Base-by-base conservation (phyloP, 2,797 vertebrate species). In the Numenius phaeopus region DNA sequence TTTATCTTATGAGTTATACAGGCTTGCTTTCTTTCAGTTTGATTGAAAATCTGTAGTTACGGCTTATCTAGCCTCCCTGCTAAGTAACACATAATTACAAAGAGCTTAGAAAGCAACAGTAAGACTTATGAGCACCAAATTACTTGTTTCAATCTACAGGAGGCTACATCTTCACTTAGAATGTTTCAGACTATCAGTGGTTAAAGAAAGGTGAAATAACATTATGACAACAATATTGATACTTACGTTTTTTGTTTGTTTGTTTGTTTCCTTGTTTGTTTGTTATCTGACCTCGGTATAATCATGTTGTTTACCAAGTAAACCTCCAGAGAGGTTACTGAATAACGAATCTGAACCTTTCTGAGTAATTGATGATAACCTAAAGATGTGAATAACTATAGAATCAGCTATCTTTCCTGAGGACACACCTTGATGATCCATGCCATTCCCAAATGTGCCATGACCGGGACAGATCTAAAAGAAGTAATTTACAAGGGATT, bases 1-100 rank as follows among this genome's bases (percentile, higher is more conserved):
- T 91, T 94, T 91, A 44, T 72, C 44, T 91, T 93, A n/a, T 55
- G 55, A 91, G 42, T 96, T 93, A 79, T 55, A 67, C 30, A 54
- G 9, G 4, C 59, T 91, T 94, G 17, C 27, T 85, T 46, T 32
- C 55, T 66, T 46, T 91, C 34, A 39, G 27, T 93, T 90, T 94
- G 67, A 96, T 88, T 42, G 54, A 90, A 97, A 91, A 95, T 87
- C 37, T 69, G 12, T 66, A 39, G 32, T 82, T 82, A 49, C 12
- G 5, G n/a, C 2, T 80, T 72, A 62, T 44, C 6, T 70, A 83
- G 47, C 10, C 12, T 92, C 58, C 14, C 44, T 44, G 54, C 27
- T 71, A 96, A 94, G 75, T 47, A 93, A 61, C 18, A 73, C 3
- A 50, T 80, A 94, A 89, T 84, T 95, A 86, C 32, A 78, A 82